A percentile compares a stretch with the other conserved stretches of the same genome.
Conservation (phyloP, 2,797 vertebrate species). For the Agapornis canus region DNA sequence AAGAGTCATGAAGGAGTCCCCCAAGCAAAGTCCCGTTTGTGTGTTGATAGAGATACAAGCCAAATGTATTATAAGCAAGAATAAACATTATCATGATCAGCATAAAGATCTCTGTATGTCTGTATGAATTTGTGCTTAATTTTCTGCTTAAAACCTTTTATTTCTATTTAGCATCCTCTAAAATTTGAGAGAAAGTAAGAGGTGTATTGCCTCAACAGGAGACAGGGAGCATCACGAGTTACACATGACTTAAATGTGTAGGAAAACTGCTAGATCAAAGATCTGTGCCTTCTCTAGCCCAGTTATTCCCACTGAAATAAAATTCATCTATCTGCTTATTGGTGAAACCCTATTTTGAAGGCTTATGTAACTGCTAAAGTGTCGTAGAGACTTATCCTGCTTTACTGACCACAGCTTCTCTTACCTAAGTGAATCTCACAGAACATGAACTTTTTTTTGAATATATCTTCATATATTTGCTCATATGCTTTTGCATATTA, state of each 20-base stretch:
- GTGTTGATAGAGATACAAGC: background rate
- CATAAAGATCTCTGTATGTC: background rate
- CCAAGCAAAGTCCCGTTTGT: background rate
- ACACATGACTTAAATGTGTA: background rate
- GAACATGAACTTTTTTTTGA: background rate
- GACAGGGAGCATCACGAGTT: background rate
- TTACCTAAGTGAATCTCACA: background rate
- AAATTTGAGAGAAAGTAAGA: background rate
- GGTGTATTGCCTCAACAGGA: background rate
- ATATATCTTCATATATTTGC: background rate
- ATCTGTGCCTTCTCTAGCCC: background rate
- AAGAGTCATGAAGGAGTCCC: background rate
- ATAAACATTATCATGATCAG: background rate
- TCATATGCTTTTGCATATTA: background rate
- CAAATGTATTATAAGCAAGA: background rate
- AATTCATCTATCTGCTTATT: background rate
- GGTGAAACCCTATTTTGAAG: background rate
- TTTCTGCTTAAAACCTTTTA: background rate
- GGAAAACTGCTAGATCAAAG: background rate
- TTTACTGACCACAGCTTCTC: background rate
- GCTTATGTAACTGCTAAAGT: fast-evolving
- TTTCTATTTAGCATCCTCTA: background rate
- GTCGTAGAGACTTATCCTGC: background rate
- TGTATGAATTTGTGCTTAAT: background rate
- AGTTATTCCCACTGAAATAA: background rate